Evolutionary conservation across 2,797 vertebrate species (phyloP).

Genomic region (Vespertilio murinus): DNA sequence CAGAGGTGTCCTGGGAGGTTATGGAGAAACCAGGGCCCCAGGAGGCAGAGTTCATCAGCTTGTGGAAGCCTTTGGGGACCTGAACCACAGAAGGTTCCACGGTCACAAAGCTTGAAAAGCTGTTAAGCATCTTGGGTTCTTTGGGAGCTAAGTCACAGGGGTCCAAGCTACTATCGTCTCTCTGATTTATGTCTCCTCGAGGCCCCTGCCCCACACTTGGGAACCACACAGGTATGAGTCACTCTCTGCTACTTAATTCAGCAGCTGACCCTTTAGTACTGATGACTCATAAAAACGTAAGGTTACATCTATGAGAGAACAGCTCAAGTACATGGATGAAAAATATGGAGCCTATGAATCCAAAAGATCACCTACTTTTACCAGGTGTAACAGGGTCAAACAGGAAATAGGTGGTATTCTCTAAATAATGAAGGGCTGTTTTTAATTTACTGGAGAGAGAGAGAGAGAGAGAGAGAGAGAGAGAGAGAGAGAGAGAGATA

Average conservation of each 20-base stretch:
- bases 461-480: background rate
- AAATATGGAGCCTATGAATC: slow-evolving; percentile 4
- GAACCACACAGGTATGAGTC: background rate
- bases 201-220: background rate
- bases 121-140: slow-evolving; percentile 62
- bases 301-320: background rate
- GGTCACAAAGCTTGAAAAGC: slow-evolving; percentile 56
- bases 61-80: slow-evolving; percentile 66
- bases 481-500: too few species aligned
- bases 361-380: background rate
- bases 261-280: slow-evolving; percentile 22
- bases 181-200: slow-evolving; percentile 15
- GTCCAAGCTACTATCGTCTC: slow-evolving; percentile 43
- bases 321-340: background rate
- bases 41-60: slow-evolving; percentile 61
- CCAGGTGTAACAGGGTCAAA: background rate
- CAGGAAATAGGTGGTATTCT: background rate
- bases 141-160: slow-evolving; percentile 56
- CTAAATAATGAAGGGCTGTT: slow-evolving; percentile 25
- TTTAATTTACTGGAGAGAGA: background rate
- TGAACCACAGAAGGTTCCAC: slow-evolving; percentile 60
- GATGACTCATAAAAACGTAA: slow-evolving; percentile 18
- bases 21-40: slow-evolving; percentile 65
- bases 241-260: background rate
- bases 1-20: slow-evolving; percentile 54